These are phyloP conservation scores for Drosophila recens DNA, from an alignment of 2,888 invertebrate genomes.

Conservation along the genomic window DNA sequence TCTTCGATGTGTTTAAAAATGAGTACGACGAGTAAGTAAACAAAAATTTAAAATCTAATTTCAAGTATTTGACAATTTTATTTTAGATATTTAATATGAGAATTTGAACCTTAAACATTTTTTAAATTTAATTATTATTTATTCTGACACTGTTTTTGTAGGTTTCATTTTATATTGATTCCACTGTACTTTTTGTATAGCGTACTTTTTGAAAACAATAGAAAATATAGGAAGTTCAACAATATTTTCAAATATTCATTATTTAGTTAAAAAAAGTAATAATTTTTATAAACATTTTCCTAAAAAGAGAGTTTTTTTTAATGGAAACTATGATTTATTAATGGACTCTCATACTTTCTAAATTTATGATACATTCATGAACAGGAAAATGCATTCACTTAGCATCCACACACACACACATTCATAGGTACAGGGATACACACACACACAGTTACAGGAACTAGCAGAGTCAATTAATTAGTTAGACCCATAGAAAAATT, in stretches of 20 bases:
- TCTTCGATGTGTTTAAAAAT: constrained; percentile 49
- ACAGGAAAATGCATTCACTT: constrained; percentile 30
- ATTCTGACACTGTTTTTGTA: neutral
- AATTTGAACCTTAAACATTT: neutral
- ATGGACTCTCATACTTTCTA: constrained; percentile 27
- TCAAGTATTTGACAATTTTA: neutral
- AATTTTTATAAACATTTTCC: neutral
- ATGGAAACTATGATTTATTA: constrained; percentile 6
- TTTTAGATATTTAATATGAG: neutral
- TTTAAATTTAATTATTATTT: neutral
- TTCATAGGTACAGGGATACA: neutral
- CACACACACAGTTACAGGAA: constrained; percentile 3
- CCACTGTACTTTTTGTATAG: neutral
- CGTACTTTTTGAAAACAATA: neutral
- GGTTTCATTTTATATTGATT: neutral
- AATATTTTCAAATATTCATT: neutral
- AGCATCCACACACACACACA: constrained; percentile 11
- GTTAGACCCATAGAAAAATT: constrained; percentile 55
- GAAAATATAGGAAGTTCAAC: neutral
- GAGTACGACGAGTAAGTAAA: constrained; percentile 74
- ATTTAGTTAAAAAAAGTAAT: neutral
- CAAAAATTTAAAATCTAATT: neutral
- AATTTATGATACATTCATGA: constrained; percentile 12
- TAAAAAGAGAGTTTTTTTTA: constrained; percentile 1
- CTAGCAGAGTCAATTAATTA: constrained; percentile 64